Conservation (phyloP, 2,888 invertebrate genomes). For the Hydrotaea cyrtoneurina region DNA sequence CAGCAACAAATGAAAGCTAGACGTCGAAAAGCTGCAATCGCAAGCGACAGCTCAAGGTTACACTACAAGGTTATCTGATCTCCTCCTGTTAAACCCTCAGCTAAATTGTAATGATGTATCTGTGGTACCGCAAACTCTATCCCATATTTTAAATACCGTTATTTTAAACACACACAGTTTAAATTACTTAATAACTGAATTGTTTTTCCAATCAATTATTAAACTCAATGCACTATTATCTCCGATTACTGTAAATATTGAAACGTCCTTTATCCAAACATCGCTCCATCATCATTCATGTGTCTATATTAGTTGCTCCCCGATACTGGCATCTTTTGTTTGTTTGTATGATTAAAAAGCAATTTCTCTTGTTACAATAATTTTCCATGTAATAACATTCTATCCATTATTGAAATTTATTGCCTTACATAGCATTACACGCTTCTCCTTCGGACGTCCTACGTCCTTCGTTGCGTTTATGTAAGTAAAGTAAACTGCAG, state of each 20-base stretch:
- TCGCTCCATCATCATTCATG: background rate
- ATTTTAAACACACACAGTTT: too few species aligned
- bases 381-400: slow-evolving; percentile 7
- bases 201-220: too few species aligned
- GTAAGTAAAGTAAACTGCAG: background rate
- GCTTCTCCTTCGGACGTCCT: background rate
- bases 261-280: background rate
- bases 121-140: too few species aligned
- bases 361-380: slow-evolving; percentile 3
- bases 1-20: too few species aligned
- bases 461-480: background rate
- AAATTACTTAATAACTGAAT: too few species aligned
- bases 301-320: background rate
- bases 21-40: too few species aligned
- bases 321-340: background rate
- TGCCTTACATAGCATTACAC: slow-evolving; percentile 2
- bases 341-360: background rate
- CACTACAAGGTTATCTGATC: too few species aligned
- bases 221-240: too few species aligned
- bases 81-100: too few species aligned
- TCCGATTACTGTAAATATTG: background rate
- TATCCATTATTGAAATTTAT: slow-evolving; percentile 3
- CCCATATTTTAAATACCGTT: too few species aligned
- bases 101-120: too few species aligned
- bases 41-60: too few species aligned